Evolutionary conservation across 2,113 vertebrate genomes (phyloP).

Genomic region (Procapra przewalskii): DNA sequence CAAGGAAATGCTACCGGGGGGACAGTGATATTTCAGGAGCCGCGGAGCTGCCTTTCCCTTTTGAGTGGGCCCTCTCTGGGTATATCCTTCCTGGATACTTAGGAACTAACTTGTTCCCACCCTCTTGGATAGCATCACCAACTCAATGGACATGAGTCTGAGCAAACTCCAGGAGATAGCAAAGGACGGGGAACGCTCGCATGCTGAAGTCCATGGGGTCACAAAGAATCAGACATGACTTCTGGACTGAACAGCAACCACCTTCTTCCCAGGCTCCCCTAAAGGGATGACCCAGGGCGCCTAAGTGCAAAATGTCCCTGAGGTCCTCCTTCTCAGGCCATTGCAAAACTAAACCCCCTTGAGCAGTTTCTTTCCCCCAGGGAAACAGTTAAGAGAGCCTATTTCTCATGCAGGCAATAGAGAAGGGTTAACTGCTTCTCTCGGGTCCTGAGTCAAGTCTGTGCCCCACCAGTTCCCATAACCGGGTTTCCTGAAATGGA

Average conservation of each 20-base stretch:
- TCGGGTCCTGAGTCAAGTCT: slow-evolving; percentile 47
- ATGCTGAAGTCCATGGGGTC: neutral
- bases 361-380: neutral
- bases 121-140: neutral
- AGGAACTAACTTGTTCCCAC: neutral
- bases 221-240: neutral
- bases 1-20: neutral
- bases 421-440: slow-evolving; percentile 68
- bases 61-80: neutral
- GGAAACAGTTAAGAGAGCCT: neutral
- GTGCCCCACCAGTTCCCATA: slow-evolving; percentile 65
- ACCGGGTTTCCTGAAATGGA: slow-evolving; percentile 78
- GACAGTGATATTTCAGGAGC: neutral
- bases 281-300: neutral
- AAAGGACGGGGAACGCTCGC: neutral
- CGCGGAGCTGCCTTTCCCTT: neutral
- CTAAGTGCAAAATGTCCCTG: neutral
- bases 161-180: neutral
- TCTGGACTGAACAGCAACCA: neutral
- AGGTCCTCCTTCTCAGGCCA: neutral
- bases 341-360: neutral
- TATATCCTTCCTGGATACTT: neutral
- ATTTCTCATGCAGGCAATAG: neutral
- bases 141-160: neutral
- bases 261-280: neutral